A percentile compares a stretch with the other conserved stretches of the same genome.
Evolutionary conservation across 1,140 invertebrate genomes (phyloP).

Genomic region (Trachymyrmex septentrionalis): DNA sequence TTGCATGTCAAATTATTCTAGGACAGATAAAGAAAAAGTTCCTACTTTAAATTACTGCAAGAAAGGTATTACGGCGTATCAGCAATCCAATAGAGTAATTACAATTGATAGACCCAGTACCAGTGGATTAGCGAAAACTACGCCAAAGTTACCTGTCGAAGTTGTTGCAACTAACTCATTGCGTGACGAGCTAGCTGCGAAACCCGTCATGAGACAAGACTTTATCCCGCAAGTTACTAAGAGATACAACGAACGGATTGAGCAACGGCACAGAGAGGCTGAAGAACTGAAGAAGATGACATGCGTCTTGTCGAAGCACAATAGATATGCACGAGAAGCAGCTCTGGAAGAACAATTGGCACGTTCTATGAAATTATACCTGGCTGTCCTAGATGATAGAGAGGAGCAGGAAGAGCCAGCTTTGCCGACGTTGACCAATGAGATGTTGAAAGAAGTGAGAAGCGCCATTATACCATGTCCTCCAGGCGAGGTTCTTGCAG

Average conservation of each 20-base stretch:
- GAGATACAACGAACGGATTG: constrained; percentile 78
- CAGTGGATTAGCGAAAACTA: neutral
- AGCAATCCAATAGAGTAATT: neutral
- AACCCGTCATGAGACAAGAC: constrained; percentile 77
- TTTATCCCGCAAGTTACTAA: constrained; percentile 75
- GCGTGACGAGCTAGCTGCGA: constrained; percentile 78
- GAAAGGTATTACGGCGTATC: neutral
- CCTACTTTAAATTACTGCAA: constrained; percentile 45
- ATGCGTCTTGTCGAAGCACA: constrained; percentile 78
- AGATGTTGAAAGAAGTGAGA: constrained; percentile 85
- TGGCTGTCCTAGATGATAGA: constrained; percentile 81
- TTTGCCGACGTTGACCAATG: constrained; percentile 77
- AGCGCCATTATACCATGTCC: constrained; percentile 83
- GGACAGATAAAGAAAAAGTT: constrained; percentile 40
- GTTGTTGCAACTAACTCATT: constrained; percentile 78
- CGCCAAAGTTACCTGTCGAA: constrained; percentile 30
- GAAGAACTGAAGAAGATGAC: constrained; percentile 79
- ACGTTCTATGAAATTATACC: constrained; percentile 77
- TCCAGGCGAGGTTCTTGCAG: constrained; percentile 86
- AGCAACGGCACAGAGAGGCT: constrained; percentile 75
- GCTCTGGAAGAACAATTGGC: constrained; percentile 80
- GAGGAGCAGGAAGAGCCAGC: constrained; percentile 77
- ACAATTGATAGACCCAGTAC: constrained; percentile 13
- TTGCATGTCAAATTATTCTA: neutral
- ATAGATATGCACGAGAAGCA: constrained; percentile 79